These are phyloP conservation scores for Drosophila mojavensis DNA, from an alignment of 1,140 invertebrate genomes.

Conservation along the genomic window DNA sequence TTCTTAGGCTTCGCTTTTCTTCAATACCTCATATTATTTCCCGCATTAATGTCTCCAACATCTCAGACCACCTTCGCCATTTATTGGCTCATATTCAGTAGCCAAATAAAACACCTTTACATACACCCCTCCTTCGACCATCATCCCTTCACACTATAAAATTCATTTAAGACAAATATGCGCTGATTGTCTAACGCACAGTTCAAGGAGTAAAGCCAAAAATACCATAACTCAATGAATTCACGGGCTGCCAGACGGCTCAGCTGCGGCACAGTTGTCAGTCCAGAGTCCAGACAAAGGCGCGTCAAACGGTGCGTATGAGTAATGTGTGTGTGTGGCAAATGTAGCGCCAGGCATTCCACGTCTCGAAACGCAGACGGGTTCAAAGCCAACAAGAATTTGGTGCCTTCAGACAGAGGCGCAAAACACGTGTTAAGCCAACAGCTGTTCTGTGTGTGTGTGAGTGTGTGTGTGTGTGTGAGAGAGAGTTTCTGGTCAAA, in stretches of 20 bases:
- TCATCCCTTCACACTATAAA: too few relatives aligned
- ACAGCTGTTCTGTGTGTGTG: conserved; percentile 29
- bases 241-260: conserved; percentile 6
- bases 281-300: conserved; percentile 31
- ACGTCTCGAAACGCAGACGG: conserved; percentile 24
- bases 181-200: neutral
- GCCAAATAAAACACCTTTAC: too few relatives aligned
- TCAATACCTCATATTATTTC: too few relatives aligned
- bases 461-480: neutral
- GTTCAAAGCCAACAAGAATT: conserved; percentile 2
- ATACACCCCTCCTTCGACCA: too few relatives aligned
- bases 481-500: conserved; percentile 1
- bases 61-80: too few relatives aligned
- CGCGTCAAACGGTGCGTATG: conserved; percentile 61
- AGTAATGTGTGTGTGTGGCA: conserved; percentile 48
- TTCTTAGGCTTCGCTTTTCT: too few relatives aligned
- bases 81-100: too few relatives aligned
- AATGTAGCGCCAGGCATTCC: conserved; percentile 34
- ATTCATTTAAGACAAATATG: neutral
- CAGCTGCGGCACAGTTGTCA: neutral
- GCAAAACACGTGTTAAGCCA: conserved; percentile 43
- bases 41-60: too few relatives aligned
- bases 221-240: conserved; percentile 11
- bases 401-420: neutral
- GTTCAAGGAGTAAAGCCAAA: neutral